phyloP scores from a whole-genome alignment of 2,113 vertebrate species.

The Ramphastos sulfuratus region DNA sequence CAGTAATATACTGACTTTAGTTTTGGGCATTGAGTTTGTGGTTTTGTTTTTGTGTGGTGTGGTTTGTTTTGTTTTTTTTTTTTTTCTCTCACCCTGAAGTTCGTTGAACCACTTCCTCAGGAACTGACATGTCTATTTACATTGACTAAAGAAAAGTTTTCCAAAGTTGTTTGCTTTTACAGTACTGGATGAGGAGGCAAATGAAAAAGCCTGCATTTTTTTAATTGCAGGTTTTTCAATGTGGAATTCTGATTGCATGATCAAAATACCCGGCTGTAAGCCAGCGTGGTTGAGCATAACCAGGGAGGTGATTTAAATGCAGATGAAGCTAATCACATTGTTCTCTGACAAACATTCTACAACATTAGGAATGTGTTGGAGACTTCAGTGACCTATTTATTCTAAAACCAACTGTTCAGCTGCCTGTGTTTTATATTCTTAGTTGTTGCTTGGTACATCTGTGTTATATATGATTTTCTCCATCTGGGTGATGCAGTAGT shows the following conservation, averaged over 20 bases:
- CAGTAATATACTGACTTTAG: too few relatives aligned
- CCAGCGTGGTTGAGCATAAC: neutral
- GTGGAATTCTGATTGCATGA: neutral
- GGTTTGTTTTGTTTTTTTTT: too few relatives aligned
- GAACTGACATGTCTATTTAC: neutral
- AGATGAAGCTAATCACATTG: neutral
- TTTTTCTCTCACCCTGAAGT: too few relatives aligned
- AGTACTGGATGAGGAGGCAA: neutral
- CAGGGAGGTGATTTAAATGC: neutral
- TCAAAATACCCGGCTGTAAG: neutral
- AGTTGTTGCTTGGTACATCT: neutral
- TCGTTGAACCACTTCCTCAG: neutral
- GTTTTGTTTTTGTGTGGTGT: too few relatives aligned
- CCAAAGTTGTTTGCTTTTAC: neutral
- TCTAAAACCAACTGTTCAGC: neutral
- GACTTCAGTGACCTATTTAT: neutral
- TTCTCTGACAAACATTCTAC: neutral
- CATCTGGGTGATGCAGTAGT: too few relatives aligned
- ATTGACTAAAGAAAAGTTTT: neutral
- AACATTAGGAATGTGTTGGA: neutral
- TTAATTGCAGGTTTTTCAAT: neutral
- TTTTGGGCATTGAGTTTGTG: neutral
- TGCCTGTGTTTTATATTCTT: neutral
- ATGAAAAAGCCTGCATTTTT: neutral
- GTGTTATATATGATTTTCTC: neutral